phyloP scores from a whole-genome alignment of 2,797 vertebrate species.

The Benthosema pterotum region DNA sequence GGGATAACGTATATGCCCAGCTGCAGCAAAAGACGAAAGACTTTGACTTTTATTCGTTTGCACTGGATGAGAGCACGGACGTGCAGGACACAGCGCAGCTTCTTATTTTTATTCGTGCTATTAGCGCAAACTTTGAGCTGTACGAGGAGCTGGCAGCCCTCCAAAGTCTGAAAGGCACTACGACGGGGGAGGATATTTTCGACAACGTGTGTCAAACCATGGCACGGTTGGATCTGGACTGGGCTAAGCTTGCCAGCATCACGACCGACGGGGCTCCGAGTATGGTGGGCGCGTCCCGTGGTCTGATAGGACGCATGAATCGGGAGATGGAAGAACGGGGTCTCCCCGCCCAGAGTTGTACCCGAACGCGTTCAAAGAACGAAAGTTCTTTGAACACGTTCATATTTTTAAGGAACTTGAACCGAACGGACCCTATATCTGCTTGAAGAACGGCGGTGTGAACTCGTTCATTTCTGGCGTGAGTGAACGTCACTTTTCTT shows the following conservation, averaged over 20 bases:
- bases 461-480: too few species aligned
- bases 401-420: too few species aligned
- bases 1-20: slow-evolving; percentile 19
- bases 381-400: too few species aligned
- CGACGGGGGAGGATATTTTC: slow-evolving; percentile 31
- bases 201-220: too few species aligned
- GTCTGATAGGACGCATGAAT: slow-evolving; percentile 12
- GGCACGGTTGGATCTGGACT: too few species aligned
- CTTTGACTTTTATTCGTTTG: slow-evolving; percentile 28
- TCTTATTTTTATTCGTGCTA: slow-evolving; percentile 35
- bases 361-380: too few species aligned
- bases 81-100: slow-evolving; percentile 33
- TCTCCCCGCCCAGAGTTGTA: too few species aligned
- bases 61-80: slow-evolving; percentile 35
- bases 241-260: too few species aligned
- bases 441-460: too few species aligned
- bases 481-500: too few species aligned
- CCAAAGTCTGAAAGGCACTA: slow-evolving; percentile 33
- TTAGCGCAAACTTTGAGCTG: slow-evolving; percentile 32
- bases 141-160: slow-evolving; percentile 33
- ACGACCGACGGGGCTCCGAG: slow-evolving; percentile 19
- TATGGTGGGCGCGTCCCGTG: slow-evolving; percentile 24
- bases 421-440: too few species aligned
- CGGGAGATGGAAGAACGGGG: slow-evolving; percentile 8
- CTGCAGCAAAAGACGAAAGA: slow-evolving; percentile 27